phyloP scores from a whole-genome alignment of 2,113 vertebrate species.

The Chauna torquata region DNA sequence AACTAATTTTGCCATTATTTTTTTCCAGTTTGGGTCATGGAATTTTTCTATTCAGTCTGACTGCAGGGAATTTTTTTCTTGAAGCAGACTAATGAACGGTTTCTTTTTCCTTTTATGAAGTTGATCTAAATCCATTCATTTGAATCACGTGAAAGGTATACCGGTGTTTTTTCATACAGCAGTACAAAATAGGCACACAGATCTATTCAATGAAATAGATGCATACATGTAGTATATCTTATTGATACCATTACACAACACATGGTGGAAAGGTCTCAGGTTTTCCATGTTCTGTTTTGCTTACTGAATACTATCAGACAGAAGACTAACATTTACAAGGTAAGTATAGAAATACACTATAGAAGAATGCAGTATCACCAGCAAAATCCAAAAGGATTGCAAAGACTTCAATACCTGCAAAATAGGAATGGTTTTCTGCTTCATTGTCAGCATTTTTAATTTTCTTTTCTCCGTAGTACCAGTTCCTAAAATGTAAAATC shows the following conservation, averaged over 20 bases:
- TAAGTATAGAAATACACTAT: not conserved
- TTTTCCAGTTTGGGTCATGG: not conserved
- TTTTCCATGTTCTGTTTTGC: not conserved
- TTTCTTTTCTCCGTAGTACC: slow-evolving; percentile 1
- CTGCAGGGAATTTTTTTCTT: not conserved
- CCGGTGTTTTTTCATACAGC: not conserved
- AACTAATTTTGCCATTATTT: not conserved
- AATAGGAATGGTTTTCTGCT: slow-evolving; percentile 25
- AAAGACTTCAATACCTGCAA: slow-evolving; percentile 32
- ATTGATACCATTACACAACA: not conserved
- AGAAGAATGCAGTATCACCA: not conserved
- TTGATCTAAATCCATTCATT: not conserved
- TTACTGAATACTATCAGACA: not conserved
- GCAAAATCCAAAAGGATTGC: not conserved
- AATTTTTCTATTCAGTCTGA: not conserved
- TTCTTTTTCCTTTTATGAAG: not conserved
- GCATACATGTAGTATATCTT: no score
- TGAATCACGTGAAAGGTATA: not conserved
- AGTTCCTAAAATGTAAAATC: slow-evolving; percentile 51
- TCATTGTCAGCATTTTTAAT: not conserved
- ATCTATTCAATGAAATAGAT: not conserved
- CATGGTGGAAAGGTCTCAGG: not conserved
- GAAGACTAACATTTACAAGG: not conserved
- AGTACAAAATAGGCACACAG: not conserved
- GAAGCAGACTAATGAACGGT: not conserved